These are phyloP conservation scores for Daktulosphaira vitifoliae DNA, from an alignment of 1,140 invertebrate genomes.

Conservation along the genomic window DNA sequence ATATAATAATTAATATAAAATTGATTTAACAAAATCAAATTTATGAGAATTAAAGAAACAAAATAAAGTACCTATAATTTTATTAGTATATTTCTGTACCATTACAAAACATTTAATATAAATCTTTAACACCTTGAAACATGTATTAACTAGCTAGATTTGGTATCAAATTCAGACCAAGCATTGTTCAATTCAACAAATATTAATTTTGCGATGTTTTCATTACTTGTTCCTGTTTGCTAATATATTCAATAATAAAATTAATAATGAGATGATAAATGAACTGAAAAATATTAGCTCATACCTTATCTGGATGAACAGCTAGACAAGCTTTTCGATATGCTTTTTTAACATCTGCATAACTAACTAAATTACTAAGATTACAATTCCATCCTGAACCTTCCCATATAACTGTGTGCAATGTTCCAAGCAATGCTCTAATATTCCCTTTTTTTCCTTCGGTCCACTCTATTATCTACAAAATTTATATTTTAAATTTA, in stretches of 20 bases:
- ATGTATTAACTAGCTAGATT: conserved; percentile 54
- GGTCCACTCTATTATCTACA: conserved; percentile 66
- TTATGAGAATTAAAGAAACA: neutral
- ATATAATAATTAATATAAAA: neutral
- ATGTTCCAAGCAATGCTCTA: conserved; percentile 82
- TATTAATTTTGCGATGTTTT: conserved; percentile 88
- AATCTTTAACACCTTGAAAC: conserved; percentile 49
- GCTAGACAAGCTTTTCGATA: conserved; percentile 93
- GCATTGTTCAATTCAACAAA: conserved; percentile 99
- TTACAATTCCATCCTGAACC: conserved; percentile 88
- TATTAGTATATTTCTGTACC: neutral
- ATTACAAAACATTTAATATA: conserved; percentile 5
- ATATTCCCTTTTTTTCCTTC: conserved; percentile 96
- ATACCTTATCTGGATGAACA: conserved; percentile 97
- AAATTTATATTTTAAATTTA: too few relatives aligned
- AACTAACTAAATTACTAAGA: conserved; percentile 85
- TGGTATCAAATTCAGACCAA: conserved; percentile 95
- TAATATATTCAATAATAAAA: conserved; percentile 46
- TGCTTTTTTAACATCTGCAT: conserved; percentile 88
- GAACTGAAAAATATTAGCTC: neutral
- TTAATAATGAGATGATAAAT: neutral
- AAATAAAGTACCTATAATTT: neutral
- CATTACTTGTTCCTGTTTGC: conserved; percentile 81
- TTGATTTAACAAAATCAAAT: neutral
- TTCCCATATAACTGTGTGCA: conserved; percentile 91